Conservation (phyloP, 64 coral and sea anemone species). For the Stichodactyla helianthus region DNA sequence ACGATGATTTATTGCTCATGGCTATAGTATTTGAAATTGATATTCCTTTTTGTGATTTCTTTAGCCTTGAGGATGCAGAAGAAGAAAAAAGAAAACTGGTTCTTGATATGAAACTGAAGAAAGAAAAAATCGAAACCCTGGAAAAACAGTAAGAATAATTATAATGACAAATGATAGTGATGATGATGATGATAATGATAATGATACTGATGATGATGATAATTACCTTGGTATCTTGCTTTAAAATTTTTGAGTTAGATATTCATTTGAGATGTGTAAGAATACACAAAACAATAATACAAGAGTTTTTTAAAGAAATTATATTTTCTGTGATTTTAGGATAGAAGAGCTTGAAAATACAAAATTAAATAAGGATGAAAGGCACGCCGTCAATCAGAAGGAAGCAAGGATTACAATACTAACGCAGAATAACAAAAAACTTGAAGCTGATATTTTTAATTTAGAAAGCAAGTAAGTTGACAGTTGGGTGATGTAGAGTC, state of each 20-base stretch:
- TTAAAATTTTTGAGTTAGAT: no score
- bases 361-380: conserved; percentile 24
- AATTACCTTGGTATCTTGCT: background rate
- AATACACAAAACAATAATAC: no score
- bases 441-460: conserved; percentile 36
- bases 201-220: no score
- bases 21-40: background rate
- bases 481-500: background rate
- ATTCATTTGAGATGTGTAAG: no score
- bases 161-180: background rate
- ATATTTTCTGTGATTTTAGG: conserved; percentile 1
- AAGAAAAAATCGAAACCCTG: conserved; percentile 56
- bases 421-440: conserved; percentile 40
- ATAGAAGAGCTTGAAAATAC: conserved; percentile 39
- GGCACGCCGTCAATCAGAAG: conserved; percentile 34
- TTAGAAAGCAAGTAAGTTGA: conserved; percentile 46
- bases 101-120: conserved; percentile 41
- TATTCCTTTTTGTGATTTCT: background rate
- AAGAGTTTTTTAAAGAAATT: no score
- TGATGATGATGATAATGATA: no score
- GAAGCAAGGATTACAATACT: conserved; percentile 45
- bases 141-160: conserved; percentile 26
- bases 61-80: conserved; percentile 59
- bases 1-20: no score
- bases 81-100: conserved; percentile 19